Percentiles rank a stretch among this genome's conserved stretches.
These are phyloP conservation scores for Drosophila mulleri DNA, from an alignment of 2,888 invertebrate species.

Conservation along the genomic window DNA sequence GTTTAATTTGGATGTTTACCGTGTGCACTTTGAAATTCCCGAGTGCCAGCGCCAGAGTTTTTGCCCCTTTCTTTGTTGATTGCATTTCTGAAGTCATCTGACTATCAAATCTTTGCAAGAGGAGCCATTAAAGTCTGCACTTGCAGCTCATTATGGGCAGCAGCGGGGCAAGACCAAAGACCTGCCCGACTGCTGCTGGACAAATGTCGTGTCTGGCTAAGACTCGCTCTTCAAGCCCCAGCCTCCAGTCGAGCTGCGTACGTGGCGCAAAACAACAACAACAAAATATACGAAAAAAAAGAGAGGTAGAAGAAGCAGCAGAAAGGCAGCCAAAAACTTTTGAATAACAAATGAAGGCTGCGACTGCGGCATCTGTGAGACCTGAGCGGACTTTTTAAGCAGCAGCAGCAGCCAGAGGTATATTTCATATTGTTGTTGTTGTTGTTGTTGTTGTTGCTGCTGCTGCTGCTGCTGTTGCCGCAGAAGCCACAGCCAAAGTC, in stretches of 20 bases:
- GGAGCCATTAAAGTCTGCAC: slow-evolving; percentile 36
- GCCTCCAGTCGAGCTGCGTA: slow-evolving; percentile 27
- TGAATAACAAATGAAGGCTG: slow-evolving; percentile 81
- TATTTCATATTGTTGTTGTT: slow-evolving; percentile 34
- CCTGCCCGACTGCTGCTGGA: slow-evolving; percentile 33
- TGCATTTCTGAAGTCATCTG: slow-evolving; percentile 1
- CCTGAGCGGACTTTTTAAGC: slow-evolving; percentile 76
- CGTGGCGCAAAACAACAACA: slow-evolving; percentile 37
- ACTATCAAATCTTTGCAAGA: slow-evolving; percentile 31
- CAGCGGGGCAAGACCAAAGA: slow-evolving; percentile 12
- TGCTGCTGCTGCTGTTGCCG: slow-evolving; percentile 28
- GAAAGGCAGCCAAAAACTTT: slow-evolving; percentile 70
- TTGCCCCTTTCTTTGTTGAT: not conserved
- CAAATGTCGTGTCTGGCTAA: slow-evolving; percentile 30
- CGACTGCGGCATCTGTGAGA: slow-evolving; percentile 60
- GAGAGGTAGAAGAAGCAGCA: not conserved
- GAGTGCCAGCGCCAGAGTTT: too few species aligned
- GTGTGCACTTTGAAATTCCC: not conserved
- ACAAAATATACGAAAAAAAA: not conserved
- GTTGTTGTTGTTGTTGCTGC: slow-evolving; percentile 2
- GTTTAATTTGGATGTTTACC: not conserved
- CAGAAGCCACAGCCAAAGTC: slow-evolving; percentile 71
- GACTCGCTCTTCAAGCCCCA: slow-evolving; percentile 17
- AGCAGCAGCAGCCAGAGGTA: slow-evolving; percentile 43
- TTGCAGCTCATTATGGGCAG: slow-evolving; percentile 27